phyloP scores from a whole-genome alignment of 53 echinoderm and acorn worm species.

The Mesocentrotus franciscanus region DNA sequence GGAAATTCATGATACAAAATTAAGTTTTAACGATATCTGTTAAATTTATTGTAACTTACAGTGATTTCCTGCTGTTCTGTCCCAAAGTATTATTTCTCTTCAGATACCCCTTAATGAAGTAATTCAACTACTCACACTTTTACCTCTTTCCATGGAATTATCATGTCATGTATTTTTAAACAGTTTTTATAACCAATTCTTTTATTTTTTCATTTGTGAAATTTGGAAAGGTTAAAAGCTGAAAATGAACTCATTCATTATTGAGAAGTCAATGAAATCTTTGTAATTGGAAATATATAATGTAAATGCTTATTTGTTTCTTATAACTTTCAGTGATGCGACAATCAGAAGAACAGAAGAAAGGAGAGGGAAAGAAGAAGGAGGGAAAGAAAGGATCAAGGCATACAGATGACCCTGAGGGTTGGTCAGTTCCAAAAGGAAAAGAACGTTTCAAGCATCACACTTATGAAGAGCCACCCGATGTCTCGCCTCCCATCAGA shows the following conservation, averaged over 20 bases:
- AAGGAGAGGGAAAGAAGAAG: conserved; percentile 48
- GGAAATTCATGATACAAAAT: background rate
- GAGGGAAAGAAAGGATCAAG: conserved; percentile 47
- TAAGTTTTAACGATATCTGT: no score
- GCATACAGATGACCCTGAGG: conserved; percentile 33
- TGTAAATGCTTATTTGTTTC: background rate
- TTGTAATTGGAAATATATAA: background rate
- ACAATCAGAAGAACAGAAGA: conserved; percentile 74
- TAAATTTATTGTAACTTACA: no score
- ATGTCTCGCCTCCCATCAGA: conserved; percentile 63
- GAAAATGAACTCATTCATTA: no score
- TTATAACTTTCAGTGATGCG: conserved; percentile 66
- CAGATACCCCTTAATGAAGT: background rate
- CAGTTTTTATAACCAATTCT: background rate
- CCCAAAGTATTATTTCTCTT: background rate
- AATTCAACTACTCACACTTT: background rate
- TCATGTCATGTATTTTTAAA: background rate
- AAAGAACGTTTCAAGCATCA: conserved; percentile 69
- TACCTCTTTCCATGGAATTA: background rate
- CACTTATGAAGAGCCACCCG: conserved; percentile 83
- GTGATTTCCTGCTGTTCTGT: background rate
- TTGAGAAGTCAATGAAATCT: no score
- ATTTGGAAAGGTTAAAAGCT: no score
- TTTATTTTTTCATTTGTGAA: no score
- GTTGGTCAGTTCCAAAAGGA: conserved; percentile 54